Evolutionary conservation across 2,797 vertebrate species (phyloP), one percentile per base, ranked within the genome.

Genomic region (Cossypha heuglini): DNA sequence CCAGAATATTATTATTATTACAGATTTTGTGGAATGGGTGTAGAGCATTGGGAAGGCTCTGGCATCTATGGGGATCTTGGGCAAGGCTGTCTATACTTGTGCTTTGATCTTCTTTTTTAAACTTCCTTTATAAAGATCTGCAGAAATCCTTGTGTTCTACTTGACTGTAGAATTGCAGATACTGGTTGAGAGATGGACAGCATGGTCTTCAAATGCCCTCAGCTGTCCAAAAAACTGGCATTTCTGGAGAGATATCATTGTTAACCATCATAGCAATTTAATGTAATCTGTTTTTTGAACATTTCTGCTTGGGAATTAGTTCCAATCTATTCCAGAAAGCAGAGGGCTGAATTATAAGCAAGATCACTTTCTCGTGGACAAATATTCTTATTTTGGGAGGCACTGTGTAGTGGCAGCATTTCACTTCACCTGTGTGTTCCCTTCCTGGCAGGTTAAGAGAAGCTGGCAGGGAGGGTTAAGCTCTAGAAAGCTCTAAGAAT

Each of bases 41-140:
- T 71, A 42, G 68, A 13, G 7, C 16, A 5, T 2, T 66, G 57
- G 64, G 64, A 83, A 55, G 42, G 37, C 51, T 31, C 15, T 13
- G 77, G 38, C 1, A 3, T 66, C 18, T 62, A 12, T 31, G 33
- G 28, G 11, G 4, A 58, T 82, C 51, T 46, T 59, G 33, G 51
- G 20, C 18, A 59, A 61, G 55, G 63, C 48, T 3, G 7, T 37
- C 28, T 62, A 0, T 1, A 3, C 45, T 42, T 0, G 0, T 88
- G 33, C 76, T 93, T 86, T 25, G 26, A 0, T 85, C 82, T 90
- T 29, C 10, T 58, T 85, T 72, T 72, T 43, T 17, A 72, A 85
- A 57, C 26, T 1, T 10, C 20, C 9, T 74, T 62, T 26, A 12
- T 37, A 6, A 86, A 71, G 49, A 57, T 29, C 22, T 51, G 1